phyloP scores from a whole-genome alignment of 2,797 vertebrate species.

The Phyllotis vaccarum region DNA sequence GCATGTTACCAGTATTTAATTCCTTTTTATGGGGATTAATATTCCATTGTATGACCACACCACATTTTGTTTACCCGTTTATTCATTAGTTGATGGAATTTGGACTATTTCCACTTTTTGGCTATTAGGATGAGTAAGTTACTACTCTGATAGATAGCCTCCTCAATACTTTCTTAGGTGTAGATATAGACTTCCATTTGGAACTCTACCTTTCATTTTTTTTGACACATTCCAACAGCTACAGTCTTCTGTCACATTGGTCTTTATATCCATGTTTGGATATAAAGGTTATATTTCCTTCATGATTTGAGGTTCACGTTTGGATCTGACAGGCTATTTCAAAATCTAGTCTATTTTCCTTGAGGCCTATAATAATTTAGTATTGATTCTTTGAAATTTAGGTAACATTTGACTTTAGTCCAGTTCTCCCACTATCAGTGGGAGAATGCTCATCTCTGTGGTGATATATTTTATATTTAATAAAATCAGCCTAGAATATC shows the following conservation, averaged over 20 bases:
- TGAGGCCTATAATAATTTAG: background rate
- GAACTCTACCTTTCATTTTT: background rate
- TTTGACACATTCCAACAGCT: background rate
- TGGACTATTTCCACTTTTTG: background rate
- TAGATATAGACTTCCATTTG: background rate
- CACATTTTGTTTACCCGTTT: background rate
- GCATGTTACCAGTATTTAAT: background rate
- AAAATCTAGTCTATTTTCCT: background rate
- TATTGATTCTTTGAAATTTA: background rate
- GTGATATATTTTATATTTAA: too few species aligned
- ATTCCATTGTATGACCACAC: background rate
- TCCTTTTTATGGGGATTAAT: slow-evolving; percentile 22
- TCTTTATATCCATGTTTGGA: background rate
- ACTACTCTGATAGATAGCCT: background rate
- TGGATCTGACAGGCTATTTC: too few species aligned
- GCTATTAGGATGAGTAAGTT: background rate
- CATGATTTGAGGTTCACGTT: too few species aligned
- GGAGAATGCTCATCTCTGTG: background rate
- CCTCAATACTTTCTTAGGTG: background rate
- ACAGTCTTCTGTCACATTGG: background rate
- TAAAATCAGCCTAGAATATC: too few species aligned
- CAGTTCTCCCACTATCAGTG: background rate
- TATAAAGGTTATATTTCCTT: too few species aligned
- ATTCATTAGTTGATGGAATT: background rate
- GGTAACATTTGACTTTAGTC: background rate